Base-by-base conservation (phyloP, 1,140 invertebrate genomes). In the Lucilia sericata region DNA sequence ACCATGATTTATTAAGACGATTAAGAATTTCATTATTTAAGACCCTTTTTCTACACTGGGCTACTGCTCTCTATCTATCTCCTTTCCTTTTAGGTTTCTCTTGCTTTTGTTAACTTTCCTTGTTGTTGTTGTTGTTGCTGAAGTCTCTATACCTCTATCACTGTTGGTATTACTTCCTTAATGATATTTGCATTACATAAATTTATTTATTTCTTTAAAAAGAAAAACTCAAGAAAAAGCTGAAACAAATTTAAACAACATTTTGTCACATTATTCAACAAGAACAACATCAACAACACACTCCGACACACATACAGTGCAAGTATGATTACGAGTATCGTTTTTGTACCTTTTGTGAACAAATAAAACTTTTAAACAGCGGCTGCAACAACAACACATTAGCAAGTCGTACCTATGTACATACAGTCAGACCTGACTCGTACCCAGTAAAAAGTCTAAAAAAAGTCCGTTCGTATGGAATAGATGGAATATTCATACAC, bases 1-100 rank as follows among this genome's bases (percentile, higher is more conserved):
- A 21, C 74, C 74, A 75, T 75, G 74, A 75, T 75, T 75, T 75
- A 75, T 75, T 75, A 75, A 75, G 30, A 75, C 74, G 74, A 75
- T 75, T 75, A 75, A 34, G 74, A 75, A 75, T 34, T 75, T 34
- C 74, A 75, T 75, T 25, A 55, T 55, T 30, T 55, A 55, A 55
- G 17, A 55, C 51, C 51, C 51, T 55, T 55, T 55, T 55, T 55
- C 17, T 17, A 8, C 42, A 42, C 17, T 14, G 51, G 5, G 49
- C 13, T 42, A 42, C 42, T 42, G 7, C 10, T 42, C 42, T 42
- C 51, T n/a, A n/a, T 51, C 49, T 51, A 3, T 51, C 49, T n/a
- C n/a, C n/a, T n/a, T n/a, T n/a, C n/a, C n/a, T n/a, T n/a, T n/a
- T n/a, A n/a, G n/a, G n/a, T 51, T 51, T 51, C 49, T 4, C 3